These are phyloP conservation scores for Gadopsis marmoratus DNA, from an alignment of 2,797 vertebrate genomes.

Conservation along the genomic window DNA sequence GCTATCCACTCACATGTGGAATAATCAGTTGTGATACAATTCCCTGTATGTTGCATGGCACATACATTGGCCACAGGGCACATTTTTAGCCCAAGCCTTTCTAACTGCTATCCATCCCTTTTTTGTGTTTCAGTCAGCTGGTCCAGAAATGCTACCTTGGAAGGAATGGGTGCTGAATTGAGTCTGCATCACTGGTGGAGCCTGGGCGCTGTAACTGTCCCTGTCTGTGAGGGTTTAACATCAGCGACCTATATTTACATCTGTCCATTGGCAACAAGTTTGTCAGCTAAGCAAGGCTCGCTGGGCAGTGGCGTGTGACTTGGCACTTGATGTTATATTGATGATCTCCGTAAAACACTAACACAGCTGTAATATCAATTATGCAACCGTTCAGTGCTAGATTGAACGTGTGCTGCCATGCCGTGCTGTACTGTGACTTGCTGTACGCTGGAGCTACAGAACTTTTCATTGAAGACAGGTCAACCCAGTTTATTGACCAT, in stretches of 20 bases:
- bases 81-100: slow-evolving; percentile 42
- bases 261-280: slow-evolving; percentile 42
- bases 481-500: slow-evolving; percentile 72
- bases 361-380: slow-evolving; percentile 52
- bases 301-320: slow-evolving; percentile 38
- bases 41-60: not conserved
- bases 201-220: slow-evolving; percentile 21
- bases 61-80: slow-evolving; percentile 1
- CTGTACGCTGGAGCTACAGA: slow-evolving; percentile 39
- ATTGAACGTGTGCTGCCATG: slow-evolving; percentile 54
- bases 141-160: slow-evolving; percentile 55
- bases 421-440: slow-evolving; percentile 9
- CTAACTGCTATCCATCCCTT: slow-evolving; percentile 33
- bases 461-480: slow-evolving; percentile 56
- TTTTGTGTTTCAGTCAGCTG: slow-evolving; percentile 54
- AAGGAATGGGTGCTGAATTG: slow-evolving; percentile 53
- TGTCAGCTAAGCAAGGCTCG: slow-evolving; percentile 32
- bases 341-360: slow-evolving; percentile 37
- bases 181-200: slow-evolving; percentile 27
- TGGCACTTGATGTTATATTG: slow-evolving; percentile 52
- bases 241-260: slow-evolving; percentile 66
- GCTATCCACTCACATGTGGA: not conserved
- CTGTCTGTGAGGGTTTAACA: slow-evolving; percentile 34
- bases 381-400: slow-evolving; percentile 15
- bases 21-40: not conserved